Evolutionary conservation across 2,888 invertebrate species (phyloP).

Genomic region (Mantis religiosa): DNA sequence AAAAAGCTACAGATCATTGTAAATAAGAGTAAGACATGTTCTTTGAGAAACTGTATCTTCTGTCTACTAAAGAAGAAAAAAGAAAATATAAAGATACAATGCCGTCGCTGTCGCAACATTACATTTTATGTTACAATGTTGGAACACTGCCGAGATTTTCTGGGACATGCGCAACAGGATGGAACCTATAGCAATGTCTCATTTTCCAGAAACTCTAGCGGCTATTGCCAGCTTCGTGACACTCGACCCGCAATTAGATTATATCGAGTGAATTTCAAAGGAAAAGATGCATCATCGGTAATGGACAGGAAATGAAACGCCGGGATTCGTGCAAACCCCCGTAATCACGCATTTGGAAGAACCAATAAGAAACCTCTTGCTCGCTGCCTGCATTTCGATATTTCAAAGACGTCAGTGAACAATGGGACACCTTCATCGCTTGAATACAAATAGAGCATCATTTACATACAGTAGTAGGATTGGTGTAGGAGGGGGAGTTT

Average conservation of each 20-base stretch:
- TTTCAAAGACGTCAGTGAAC: neutral
- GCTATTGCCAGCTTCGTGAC: neutral
- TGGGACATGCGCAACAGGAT: neutral
- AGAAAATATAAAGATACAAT: neutral
- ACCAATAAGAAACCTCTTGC: neutral
- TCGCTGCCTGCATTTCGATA: neutral
- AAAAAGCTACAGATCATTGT: too few relatives aligned
- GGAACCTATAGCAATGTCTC: neutral
- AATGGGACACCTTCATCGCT: neutral
- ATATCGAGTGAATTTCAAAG: neutral
- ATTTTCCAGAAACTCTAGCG: neutral
- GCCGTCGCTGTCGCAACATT: neutral
- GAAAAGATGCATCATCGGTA: neutral
- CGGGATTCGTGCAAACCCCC: neutral
- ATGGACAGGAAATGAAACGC: neutral
- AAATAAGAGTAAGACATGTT: neutral
- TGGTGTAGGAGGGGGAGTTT: neutral
- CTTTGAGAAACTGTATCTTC: neutral
- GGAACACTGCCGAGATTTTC: neutral
- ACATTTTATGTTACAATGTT: neutral
- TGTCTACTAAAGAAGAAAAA: neutral
- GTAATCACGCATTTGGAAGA: neutral
- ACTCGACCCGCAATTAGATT: neutral
- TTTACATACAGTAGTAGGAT: neutral
- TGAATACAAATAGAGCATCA: neutral